Conservation (phyloP, 2,797 vertebrate species). For the Salmo trutta region DNA sequence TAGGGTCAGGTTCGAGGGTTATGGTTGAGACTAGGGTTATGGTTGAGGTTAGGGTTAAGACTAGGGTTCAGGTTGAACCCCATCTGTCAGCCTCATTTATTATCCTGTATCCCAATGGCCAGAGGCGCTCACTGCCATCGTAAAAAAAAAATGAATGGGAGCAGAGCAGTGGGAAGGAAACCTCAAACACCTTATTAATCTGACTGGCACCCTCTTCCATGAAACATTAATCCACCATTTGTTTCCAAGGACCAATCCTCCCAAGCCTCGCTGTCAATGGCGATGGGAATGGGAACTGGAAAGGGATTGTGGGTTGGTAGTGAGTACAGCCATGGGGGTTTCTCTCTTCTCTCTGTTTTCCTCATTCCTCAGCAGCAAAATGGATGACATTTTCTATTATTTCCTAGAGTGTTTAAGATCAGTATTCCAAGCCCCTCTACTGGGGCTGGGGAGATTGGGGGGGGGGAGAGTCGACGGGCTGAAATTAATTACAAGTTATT, state of each 20-base stretch:
- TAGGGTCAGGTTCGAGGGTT: no score
- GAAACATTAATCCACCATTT: slow-evolving; percentile 47
- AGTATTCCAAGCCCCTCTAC: neutral
- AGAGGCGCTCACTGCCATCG: no score
- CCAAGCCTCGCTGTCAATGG: neutral
- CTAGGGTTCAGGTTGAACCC: no score
- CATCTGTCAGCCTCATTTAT: no score
- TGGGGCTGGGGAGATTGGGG: neutral
- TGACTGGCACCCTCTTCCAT: slow-evolving; percentile 29
- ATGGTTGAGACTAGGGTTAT: no score
- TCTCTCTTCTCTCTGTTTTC: neutral
- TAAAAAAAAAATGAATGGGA: no score
- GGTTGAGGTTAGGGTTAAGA: no score
- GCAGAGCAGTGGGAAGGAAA: slow-evolving; percentile 2
- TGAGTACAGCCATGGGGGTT: neutral
- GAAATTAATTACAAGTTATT: slow-evolving; percentile 16
- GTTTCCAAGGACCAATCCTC: slow-evolving; percentile 29
- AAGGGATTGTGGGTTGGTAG: neutral
- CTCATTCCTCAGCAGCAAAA: neutral
- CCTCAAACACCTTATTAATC: slow-evolving; percentile 35
- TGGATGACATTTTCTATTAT: slow-evolving; percentile 60
- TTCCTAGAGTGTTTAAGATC: slow-evolving; percentile 56
- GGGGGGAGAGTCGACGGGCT: neutral
- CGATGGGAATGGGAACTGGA: slow-evolving; percentile 5
- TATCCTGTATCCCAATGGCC: no score